Evolutionary conservation across 1,140 invertebrate genomes (phyloP), one percentile per base, ranked within the genome.

Genomic region (Epicauta chinensis): DNA sequence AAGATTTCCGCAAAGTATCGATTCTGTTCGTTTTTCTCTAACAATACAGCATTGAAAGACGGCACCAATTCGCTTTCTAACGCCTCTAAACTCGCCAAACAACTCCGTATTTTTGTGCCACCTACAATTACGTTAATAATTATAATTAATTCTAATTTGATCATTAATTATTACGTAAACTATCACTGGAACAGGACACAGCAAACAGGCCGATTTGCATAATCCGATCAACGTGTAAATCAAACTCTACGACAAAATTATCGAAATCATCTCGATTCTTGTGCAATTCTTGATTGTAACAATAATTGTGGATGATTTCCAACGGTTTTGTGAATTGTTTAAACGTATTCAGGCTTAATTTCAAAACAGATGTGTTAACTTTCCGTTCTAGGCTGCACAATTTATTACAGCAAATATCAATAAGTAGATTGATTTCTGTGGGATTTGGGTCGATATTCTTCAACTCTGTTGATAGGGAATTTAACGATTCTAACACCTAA

Each of bases 181-280:
- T 68, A 67, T 82, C 76, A 38, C 73, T 77, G 23, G 81, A 82
- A 64, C 81, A 83, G 13, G 81, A 78, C 35, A 83, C 74, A n/a
- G 82, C 79, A 70, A 83, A 84, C 12, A 80, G 69, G 37, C 81
- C 82, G 61, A 85, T 81, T 61, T 83, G 81, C 63, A 81, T 66
- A 5, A 79, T 68, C 53, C 81, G 77, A 59, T 85, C 82, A 55
- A 79, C 77, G 15, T 80, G 71, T 36, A 81, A 72, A 72, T 84
- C 82, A 70, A 82, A 82, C 14, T 79, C 75, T 58, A 77, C 77
- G 7, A 81, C 71, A 49, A 71, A 59, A 13, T 53, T 44, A 53
- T 64, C 60, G 10, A 67, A 37, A 29, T 54, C 51, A 5, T 58
- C 47, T 10, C 37, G 34, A 32, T 55, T 34, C 13, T 16, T 17